Base-by-base conservation (phyloP, 2,888 invertebrate genomes). In the Microchrysa polita region DNA sequence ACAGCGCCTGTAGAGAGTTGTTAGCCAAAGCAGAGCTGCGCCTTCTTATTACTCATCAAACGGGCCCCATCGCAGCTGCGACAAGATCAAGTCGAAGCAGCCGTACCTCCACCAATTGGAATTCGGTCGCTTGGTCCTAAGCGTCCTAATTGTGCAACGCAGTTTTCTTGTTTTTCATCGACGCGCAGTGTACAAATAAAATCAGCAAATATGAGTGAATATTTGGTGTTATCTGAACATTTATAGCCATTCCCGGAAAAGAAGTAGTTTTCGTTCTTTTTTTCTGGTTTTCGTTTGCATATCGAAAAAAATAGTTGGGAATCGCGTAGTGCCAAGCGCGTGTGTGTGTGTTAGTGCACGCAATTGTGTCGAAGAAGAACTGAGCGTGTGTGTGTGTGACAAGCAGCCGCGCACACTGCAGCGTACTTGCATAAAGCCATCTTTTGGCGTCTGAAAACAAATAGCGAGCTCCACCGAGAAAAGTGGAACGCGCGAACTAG, bases 191-290 rank as follows among this genome's bases (percentile, higher is more conserved):
- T 1, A 67, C 71, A 42, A 73, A 18, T 23, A 20, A 55, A 69
- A 67, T 75, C 77, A 61, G 76, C 77, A 80, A 81, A 80, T 80
- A 82, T 82, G 81, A 79, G 79, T 80, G 81, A 79, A 65, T 74
- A 73, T 76, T 78, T 77, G 69, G 61, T 57, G 78, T 80, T 80
- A 80, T 81, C 79, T 80, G 81, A 82, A 82, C 81, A 81, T 79
- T 82, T 81, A 79, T 81, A 81, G 79, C 77, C 74, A 53, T 1
- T 42, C 61, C 61, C 48, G 71, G 73, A 71, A 75, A 74, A 74
- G 48, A 34, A 48, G 52, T 9, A 44, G 27, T 52, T 53, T 63
- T 63, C 23, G 52, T 61, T 72, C 22, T 44, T 71, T 73, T n/a
- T 61, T 73, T 73, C 53, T 61, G 22, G 34, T 40, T 73, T 60